Base-by-base conservation (phyloP, 2,888 invertebrate species). In the Oligia strigilis region DNA sequence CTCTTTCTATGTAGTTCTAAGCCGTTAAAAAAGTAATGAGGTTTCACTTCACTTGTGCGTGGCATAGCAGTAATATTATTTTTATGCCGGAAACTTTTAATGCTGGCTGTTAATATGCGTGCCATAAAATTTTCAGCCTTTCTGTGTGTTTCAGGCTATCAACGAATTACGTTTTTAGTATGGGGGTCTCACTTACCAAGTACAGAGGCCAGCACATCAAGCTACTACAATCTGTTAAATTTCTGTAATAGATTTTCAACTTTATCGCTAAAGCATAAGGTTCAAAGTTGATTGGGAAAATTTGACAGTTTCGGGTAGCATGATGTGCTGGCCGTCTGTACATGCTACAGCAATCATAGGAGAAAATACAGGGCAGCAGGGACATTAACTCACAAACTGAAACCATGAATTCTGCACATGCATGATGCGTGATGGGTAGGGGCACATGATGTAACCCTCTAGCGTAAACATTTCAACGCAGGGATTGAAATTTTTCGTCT, bases 61-160 rank as follows among this genome's bases (percentile, higher is more conserved):
- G 46, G 46, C 46, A 46, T 46, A 67, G 11, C 29, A 64, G 67
- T 46, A 5, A 66, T 75, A 60, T 75, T 65, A 70, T 65, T 70
- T 62, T 29, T 52, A 65, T 65, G 19, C 11, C 5, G n/a, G 36
- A 70, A 58, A 19, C 36, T 43, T 75, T 55, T 46, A 77, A 52
- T 49, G 23, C 5, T 49, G 17, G 13, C 11, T 62, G 46, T 75
- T 55, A 60, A 2, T 60, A 36, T 55, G 23, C 29, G 8, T 81
- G 40, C 11, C 14, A 36, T 52, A 29, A 6, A 77, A 19, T 58
- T 75, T 60, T 58, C 19, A 75, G 17, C 13, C 4, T 17, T 60
- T 36, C 8, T 60, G 17, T 17, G 13, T 66, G 17, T 66, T 66
- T 23, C 29, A 40, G 23, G 23, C 4, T 23, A 8, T 17, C 11